Base-by-base conservation (phyloP, 2,888 invertebrate species). In the Epistrophe grossulariae region DNA sequence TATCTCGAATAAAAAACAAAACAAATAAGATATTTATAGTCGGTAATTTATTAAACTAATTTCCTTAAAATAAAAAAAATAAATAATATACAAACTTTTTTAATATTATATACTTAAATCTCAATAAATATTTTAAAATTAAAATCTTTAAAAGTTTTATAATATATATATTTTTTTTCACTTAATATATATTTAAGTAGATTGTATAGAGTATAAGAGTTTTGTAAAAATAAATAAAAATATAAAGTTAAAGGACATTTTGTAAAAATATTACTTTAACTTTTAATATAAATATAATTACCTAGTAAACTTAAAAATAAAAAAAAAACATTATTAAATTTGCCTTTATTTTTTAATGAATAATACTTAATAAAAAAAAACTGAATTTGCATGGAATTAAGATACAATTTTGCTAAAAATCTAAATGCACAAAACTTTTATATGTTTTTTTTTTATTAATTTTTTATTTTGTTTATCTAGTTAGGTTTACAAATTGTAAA, bases 231-330 rank as follows among this genome's bases (percentile, higher is more conserved):
- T 48, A 24, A 60, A 38, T 35, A 38, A 83, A 40, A 68, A 82
- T 19, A 57, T 28, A 87, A 88, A 85, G 77, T 82, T 77, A 78
- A 68, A 82, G 88, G 84, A 89, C 88, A 89, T 88, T 89, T 89
- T 89, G 88, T 88, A 85, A 88, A 82, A 77, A 89, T 88, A 89
- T 88, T 81, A 84, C 64, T 83, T 87, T 83, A 87, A 87, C 85
- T 88, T 88, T 64, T 64, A n/a, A 59, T 40, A 19, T 17, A 13
- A 10, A 35, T 17, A 38, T 60, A 11, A 35, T 35, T 38, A 40
- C 11, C 15, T 62, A 43, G 8, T 24, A 28, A 5, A 62, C 9
- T 4, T 50, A 62, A 76, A 52, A 79, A 24, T 24, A 71, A 66
- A 35, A 71, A 66, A 35, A 7, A 48, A 76, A 74, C 50, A 73